phyloP scores from a whole-genome alignment of 2,888 invertebrate genomes.

The Trissolcus japonicus region DNA sequence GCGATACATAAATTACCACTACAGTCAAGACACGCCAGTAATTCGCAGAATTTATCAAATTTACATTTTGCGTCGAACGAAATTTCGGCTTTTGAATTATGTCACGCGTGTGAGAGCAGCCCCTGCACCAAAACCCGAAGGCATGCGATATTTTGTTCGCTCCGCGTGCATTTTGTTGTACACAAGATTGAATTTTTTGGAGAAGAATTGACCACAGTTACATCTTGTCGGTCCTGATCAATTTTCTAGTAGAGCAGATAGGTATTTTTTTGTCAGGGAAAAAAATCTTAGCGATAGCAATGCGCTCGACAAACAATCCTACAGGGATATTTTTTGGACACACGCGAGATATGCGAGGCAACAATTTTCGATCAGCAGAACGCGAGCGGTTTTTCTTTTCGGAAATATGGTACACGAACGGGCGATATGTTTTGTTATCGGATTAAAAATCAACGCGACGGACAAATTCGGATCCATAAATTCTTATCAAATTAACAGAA shows the following conservation, averaged over 20 bases:
- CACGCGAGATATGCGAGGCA: no score
- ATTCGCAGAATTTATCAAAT: constrained; percentile 55
- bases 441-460: no score
- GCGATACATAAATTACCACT: constrained; percentile 54
- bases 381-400: no score
- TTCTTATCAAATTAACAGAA: not conserved
- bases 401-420: no score
- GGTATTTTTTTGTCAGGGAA: not conserved
- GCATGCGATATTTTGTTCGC: constrained; percentile 25
- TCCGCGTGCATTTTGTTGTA: constrained; percentile 22
- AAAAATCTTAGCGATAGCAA: no score
- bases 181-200: constrained; percentile 29
- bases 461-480: not conserved
- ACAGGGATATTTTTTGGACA: no score
- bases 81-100: constrained; percentile 46
- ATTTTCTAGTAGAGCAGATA: constrained; percentile 1
- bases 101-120: constrained; percentile 5
- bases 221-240: not conserved
- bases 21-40: constrained; percentile 36
- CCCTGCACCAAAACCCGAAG: constrained; percentile 2
- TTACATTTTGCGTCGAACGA: constrained; percentile 48
- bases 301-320: no score
- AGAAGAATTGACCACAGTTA: constrained; percentile 12
- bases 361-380: no score
- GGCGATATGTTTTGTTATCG: not conserved